phyloP scores from a whole-genome alignment of 2,113 vertebrate genomes.

The Megatriorchis doriae region DNA sequence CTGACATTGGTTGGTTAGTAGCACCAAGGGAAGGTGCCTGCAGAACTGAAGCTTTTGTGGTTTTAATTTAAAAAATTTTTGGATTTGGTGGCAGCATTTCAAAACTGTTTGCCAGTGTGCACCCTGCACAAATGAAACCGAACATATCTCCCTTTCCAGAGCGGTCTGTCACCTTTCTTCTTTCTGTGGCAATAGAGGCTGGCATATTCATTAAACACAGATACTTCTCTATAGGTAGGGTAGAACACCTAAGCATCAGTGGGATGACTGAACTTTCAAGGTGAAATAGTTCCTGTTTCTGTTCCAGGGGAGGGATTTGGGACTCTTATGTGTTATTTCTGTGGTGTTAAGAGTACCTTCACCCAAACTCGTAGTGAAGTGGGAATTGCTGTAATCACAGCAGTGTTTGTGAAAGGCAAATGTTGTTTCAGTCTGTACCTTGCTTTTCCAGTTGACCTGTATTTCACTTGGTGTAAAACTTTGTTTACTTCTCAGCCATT shows the following conservation, averaged over 20 bases:
- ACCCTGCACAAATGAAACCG: neutral
- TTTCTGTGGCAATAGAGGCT: neutral
- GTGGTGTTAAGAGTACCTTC: neutral
- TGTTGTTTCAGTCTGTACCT: neutral
- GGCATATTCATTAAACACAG: neutral
- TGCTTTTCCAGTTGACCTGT: neutral
- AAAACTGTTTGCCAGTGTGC: neutral
- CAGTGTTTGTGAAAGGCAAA: neutral
- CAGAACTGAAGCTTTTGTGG: neutral
- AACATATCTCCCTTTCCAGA: neutral
- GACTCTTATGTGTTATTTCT: neutral
- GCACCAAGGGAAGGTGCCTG: neutral
- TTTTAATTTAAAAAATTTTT: neutral
- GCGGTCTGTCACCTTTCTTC: neutral
- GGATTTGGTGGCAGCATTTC: neutral
- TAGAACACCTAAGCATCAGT: neutral
- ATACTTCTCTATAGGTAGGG: neutral
- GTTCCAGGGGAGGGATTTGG: neutral
- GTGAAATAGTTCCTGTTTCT: neutral
- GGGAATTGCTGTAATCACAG: neutral
- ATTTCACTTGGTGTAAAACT: neutral
- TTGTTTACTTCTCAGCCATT: neutral
- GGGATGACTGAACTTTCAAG: neutral
- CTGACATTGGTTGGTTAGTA: neutral
- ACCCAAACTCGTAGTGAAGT: neutral